These are phyloP conservation scores for Cyrtonyx montezumae DNA, from an alignment of 2,113 vertebrate species.

Conservation along the genomic window DNA sequence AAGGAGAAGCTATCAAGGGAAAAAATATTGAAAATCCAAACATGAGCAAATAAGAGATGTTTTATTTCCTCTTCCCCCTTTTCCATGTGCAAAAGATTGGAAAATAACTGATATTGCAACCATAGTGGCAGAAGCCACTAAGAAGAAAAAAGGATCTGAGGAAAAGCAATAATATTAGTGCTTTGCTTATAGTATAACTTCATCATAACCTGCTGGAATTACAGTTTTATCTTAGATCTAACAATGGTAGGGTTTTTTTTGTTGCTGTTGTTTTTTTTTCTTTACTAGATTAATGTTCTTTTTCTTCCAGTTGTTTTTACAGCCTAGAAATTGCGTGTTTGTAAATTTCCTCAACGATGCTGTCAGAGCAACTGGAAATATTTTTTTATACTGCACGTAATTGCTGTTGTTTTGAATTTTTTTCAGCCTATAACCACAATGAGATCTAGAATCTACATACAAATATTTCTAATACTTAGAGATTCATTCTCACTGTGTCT, in stretches of 20 bases:
- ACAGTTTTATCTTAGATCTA: neutral
- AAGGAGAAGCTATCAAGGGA: constrained; percentile 65
- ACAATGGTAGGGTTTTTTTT: neutral
- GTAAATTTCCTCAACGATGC: neutral
- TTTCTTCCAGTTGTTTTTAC: constrained; percentile 24
- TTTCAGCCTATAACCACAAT: neutral
- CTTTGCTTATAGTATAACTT: constrained; percentile 28
- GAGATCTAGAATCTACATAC: neutral
- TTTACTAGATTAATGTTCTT: neutral
- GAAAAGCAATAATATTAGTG: constrained; percentile 28
- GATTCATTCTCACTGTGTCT: neutral
- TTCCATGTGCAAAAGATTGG: constrained; percentile 56
- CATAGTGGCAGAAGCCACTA: neutral
- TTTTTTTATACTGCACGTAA: neutral
- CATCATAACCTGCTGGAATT: constrained; percentile 31
- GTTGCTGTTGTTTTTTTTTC: neutral
- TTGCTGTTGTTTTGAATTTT: neutral
- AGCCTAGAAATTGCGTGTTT: neutral
- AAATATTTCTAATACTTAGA: neutral
- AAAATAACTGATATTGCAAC: constrained; percentile 51
- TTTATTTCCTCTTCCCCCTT: constrained; percentile 45
- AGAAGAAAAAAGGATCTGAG: constrained; percentile 32
- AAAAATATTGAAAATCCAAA: constrained; percentile 62
- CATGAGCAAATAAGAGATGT: constrained; percentile 36
- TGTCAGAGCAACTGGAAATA: neutral